A percentile compares a stretch with the other conserved stretches of the same genome.
These are phyloP conservation scores for Acrossocheilus fasciatus DNA, from an alignment of 2,797 vertebrate genomes.

Conservation along the genomic window DNA sequence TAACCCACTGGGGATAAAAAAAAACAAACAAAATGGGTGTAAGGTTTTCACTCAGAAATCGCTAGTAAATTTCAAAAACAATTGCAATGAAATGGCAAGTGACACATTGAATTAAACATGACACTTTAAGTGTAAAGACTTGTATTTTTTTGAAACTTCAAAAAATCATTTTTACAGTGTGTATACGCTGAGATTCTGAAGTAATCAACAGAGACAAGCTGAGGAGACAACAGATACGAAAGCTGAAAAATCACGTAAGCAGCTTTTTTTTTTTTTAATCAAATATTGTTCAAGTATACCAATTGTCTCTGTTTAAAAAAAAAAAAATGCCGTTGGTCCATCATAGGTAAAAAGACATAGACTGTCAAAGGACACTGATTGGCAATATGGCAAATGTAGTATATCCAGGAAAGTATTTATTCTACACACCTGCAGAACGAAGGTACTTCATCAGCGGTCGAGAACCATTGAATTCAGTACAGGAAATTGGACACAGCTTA, in stretches of 20 bases:
- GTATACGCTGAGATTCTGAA: not conserved
- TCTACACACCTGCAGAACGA: not conserved
- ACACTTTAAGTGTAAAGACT: not conserved
- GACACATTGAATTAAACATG: not conserved
- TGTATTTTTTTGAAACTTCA: not conserved
- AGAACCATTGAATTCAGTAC: not conserved
- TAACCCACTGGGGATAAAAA: not conserved
- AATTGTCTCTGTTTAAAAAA: not conserved
- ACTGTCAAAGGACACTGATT: not conserved
- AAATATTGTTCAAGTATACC: not conserved
- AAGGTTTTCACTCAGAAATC: not conserved
- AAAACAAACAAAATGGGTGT: not conserved
- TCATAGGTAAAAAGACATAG: not conserved
- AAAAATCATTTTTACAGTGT: not conserved
- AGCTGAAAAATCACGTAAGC: not conserved
- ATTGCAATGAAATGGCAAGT: not conserved
- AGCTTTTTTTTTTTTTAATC: not conserved
- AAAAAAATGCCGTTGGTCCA: not conserved
- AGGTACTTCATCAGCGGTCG: not conserved
- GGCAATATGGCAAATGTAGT: not conserved
- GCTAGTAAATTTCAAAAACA: not conserved
- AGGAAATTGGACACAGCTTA: slow-evolving; percentile 48
- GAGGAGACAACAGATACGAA: not conserved
- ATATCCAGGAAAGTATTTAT: not conserved
- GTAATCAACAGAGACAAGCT: not conserved